Evolutionary conservation across 2,888 invertebrate genomes (phyloP).

Genomic region (Xanthorhoe designata): DNA sequence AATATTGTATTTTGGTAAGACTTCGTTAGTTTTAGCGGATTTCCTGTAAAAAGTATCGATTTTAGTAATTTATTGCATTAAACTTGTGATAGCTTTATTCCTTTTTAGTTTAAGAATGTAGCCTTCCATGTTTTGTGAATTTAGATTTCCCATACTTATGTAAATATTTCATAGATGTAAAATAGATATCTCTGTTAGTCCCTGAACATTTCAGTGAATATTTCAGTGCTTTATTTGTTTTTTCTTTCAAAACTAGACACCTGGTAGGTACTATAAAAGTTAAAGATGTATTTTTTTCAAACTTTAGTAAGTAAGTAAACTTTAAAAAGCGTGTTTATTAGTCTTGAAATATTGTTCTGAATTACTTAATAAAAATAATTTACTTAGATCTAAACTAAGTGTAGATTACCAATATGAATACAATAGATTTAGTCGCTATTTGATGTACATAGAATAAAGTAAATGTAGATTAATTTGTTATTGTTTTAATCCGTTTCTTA

Average conservation of each 20-base stretch:
- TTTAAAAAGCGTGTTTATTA: not conserved
- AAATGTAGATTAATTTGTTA: constrained; percentile 63
- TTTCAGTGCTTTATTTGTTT: not conserved
- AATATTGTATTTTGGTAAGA: constrained; percentile 45
- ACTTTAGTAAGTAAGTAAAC: not conserved
- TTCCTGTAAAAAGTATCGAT: constrained; percentile 59
- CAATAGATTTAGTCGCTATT: constrained; percentile 68
- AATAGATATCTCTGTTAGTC: constrained; percentile 11
- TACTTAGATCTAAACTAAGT: constrained; percentile 27
- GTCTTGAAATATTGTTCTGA: not conserved
- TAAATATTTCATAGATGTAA: constrained; percentile 32
- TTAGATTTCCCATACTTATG: constrained; percentile 32
- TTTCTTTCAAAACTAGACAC: not conserved
- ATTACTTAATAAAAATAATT: not conserved
- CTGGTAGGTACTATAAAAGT: too few relatives aligned
- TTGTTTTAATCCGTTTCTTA: constrained; percentile 4
- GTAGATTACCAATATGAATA: constrained; percentile 67
- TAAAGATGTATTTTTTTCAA: too few relatives aligned
- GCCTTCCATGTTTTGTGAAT: constrained; percentile 41
- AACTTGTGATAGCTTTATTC: constrained; percentile 78
- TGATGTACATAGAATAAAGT: constrained; percentile 75
- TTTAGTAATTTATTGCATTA: constrained; percentile 78
- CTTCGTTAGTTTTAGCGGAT: constrained; percentile 32
- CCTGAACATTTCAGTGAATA: too few relatives aligned
- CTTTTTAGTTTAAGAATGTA: constrained; percentile 51